phyloP scores from a whole-genome alignment of 2,113 vertebrate species.

The Anolis carolinensis region DNA sequence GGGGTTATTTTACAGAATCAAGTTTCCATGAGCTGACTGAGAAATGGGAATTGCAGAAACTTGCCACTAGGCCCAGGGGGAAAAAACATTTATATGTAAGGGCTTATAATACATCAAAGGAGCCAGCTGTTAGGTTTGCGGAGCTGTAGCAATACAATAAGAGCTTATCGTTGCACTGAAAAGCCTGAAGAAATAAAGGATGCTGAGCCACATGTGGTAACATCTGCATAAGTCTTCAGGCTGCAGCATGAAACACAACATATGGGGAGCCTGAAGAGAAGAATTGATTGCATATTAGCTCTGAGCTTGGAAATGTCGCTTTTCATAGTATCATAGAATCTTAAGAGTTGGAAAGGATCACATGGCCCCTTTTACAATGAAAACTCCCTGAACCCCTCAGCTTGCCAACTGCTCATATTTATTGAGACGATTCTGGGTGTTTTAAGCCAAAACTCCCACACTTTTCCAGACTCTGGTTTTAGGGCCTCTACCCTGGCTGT shows the following conservation, averaged over 20 bases:
- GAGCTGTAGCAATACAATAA: constrained; percentile 7
- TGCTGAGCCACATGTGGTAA: neutral
- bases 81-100: neutral
- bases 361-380: too few relatives aligned
- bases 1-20: neutral
- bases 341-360: too few relatives aligned
- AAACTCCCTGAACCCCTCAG: too few relatives aligned
- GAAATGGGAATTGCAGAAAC: neutral
- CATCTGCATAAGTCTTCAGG: neutral
- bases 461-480: neutral
- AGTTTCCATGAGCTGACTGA: fast-evolving
- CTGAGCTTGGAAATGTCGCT: too few relatives aligned
- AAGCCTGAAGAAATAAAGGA: constrained; percentile 26
- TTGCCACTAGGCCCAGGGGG: neutral
- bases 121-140: neutral
- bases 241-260: neutral
- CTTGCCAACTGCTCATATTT: too few relatives aligned
- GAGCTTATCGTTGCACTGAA: neutral
- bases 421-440: too few relatives aligned
- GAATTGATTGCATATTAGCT: neutral
- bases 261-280: neutral
- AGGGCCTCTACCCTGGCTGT: neutral
- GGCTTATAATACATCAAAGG: neutral
- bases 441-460: too few relatives aligned
- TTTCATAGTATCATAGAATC: too few relatives aligned